Base-by-base conservation (phyloP, 1,140 invertebrate genomes). In the Aphelenchoides fujianensis region DNA sequence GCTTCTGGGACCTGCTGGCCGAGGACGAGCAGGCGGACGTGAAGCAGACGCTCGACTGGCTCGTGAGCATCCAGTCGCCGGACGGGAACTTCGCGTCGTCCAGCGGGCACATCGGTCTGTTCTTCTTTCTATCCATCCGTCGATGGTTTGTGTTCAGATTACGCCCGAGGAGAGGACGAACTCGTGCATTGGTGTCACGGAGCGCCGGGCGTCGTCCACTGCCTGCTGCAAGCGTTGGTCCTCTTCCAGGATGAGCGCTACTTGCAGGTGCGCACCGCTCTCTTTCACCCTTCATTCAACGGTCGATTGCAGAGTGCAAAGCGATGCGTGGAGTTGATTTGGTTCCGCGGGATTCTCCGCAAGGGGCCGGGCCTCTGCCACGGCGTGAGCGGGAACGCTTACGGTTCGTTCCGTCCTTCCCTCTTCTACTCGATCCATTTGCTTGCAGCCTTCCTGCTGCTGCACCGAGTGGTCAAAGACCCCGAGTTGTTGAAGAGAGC, bases 171-270 rank as follows among this genome's bases (percentile, higher is more conserved):
- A 19, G 68, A 79, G 5, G 92, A 95, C 82, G 89, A 89, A 85
- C 87, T 95, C 52, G 89, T 96, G 1, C 94, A 96, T 76, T 97
- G 94, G 94, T 96, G 94, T 87, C 93, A 96, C 85, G 94, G 94
- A 16, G 92, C 93, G 27, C 91, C 94, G 54, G 93, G 93, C 19
- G 90, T 92, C 86, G 87, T 92, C 16, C 89, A 90, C 79, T 86
- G 93, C 67, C 91, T 92, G 77, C 84, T 88, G 68, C 84, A 89
- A 78, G 92, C 93, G 41, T 89, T 91, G 83, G 86, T 92, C 87
- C 69, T 91, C 55, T 93, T 90, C 86, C 82, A 87, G 37, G 89
- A 93, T 63, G 82, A 88, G 19, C 88, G 89, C 76, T 96, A 94
- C 86, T 82, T 94, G 55, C 83, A 90, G 36, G 78, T 80, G 27